Base-by-base conservation (phyloP, 2,888 invertebrate species). In the Papilio protenor region DNA sequence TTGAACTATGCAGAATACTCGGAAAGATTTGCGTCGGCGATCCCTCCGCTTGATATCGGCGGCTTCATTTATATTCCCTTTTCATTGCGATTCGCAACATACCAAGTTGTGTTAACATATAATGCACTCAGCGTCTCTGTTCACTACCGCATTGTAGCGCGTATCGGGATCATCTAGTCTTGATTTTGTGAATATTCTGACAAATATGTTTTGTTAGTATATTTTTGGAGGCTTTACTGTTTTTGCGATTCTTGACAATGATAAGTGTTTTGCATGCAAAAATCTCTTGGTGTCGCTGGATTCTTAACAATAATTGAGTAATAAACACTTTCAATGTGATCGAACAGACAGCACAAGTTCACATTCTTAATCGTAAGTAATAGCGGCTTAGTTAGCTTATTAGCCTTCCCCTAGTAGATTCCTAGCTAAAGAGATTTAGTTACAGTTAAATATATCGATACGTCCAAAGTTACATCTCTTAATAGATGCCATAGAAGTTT, bases 41-140 rank as follows among this genome's bases (percentile, higher is more conserved):
- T 77, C 45, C 77, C 70, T 16, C 40, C 49, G 33, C 12, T 12
- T 69, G 77, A 75, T 77, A 77, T 75, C 70, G 70, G 74, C 52
- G 59, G 74, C 69, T 71, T 77, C 77, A 77, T 77, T 75, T 74
- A 77, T 75, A 77, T 77, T 77, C 77, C 77, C 61, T 47, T 77
- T 74, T 61, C 69, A 70, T 74, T 61, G 77, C 40, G 52, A 74
- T 52, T 59, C 69, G 21, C 69, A 69, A 77, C 73, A 59, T 59
- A 40, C 69, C 61, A 27, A 61, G 73, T 69, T 59, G 69, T 73
- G 73, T 77, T 77, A 59, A 75, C 74, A 74, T 70, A 77, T 74
- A 77, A 77, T 75, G 74, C 74, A 18, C 59, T 69, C 49, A 49
- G 77, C 52, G 55, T 52, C 11, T 33, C 23, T 18, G 49, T 55